Evolutionary conservation across 2,888 invertebrate species (phyloP).

Genomic region (Alviniconcha strummeri): DNA sequence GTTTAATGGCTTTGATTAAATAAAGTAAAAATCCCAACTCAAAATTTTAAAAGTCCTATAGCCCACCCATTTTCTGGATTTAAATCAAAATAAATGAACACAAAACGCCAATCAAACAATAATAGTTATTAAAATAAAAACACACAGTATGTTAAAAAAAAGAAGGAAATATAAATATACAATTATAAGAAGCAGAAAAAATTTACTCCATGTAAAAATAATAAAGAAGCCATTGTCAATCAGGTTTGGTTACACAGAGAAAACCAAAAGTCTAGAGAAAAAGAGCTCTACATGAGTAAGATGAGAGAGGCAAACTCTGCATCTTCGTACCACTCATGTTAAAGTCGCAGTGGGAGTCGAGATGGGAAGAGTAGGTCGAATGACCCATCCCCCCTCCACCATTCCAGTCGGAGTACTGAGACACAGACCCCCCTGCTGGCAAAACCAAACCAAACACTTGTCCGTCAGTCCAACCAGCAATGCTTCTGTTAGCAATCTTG

Average conservation of each 20-base stretch:
- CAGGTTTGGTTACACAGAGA: no score
- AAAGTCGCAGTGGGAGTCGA: conserved; percentile 29
- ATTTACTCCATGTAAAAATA: not conserved
- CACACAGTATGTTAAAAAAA: not conserved
- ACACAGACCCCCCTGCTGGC: conserved; percentile 26
- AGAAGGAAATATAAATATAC: not conserved
- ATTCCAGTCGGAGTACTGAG: conserved; percentile 33
- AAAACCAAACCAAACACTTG: conserved; percentile 21
- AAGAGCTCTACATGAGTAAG: not conserved
- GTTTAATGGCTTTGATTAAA: no score
- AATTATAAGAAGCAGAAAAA: not conserved
- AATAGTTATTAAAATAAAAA: not conserved
- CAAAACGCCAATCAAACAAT: no score
- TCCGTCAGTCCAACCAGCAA: not conserved
- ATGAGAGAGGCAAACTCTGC: not conserved
- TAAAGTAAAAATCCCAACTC: no score
- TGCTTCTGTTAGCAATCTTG: not conserved
- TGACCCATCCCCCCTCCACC: conserved; percentile 33
- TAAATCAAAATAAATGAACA: no score
- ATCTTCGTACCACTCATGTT: conserved; percentile 33
- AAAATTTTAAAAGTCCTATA: no score
- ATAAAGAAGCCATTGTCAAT: no score
- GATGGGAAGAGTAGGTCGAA: conserved; percentile 26
- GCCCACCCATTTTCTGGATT: no score
- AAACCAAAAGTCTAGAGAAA: no score